Evolutionary conservation across 2,888 invertebrate species (phyloP), one percentile per base, ranked within the genome.

Genomic region (Barypeithes pellucidus): DNA sequence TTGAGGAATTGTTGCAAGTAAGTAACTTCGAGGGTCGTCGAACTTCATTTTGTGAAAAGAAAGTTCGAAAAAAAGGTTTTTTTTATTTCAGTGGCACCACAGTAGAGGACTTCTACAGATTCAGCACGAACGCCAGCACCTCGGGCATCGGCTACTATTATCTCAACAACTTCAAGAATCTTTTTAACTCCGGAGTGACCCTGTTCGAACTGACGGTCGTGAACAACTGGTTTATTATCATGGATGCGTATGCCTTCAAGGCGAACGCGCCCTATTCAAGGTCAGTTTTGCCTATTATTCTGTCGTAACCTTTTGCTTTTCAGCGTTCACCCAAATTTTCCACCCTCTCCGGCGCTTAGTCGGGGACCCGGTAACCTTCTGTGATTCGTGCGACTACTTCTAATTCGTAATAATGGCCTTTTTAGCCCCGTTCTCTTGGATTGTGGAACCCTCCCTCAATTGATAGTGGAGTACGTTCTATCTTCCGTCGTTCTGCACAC

Each of bases 151-250:
- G 94, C n/a, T 95, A 93, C 86, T 96, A 95, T 85, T 96, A 95
- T 84, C 87, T 96, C 57, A 96, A 96, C 86, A 95, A 93, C 80
- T 96, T 95, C 60, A 79, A 80, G 1, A 82, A 95, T 86, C 87
- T 95, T 12, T 87, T 94, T 73, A 90, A 91, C 7, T 93, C 94
- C 81, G 91, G 91, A 57, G 94, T 96, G 76, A 95, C 96, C 0
- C 87, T 96, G 77, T 96, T 96, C 87, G 95, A 96, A 86, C 87
- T 96, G 80, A 96, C 95, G 0, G 95, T 96, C 11, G 95, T 96
- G 70, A 96, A 96, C 85, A 96, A 96, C 86, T 96, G 96, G 96
- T 95, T 96, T 81, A 94, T 95, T 70, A 90, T 95, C 22, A 96
- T 96, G 96, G 94, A 95, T 83, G 95, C 93, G 0, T 94, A 92